A percentile compares a stretch with the other conserved stretches of the same genome.
phyloP scores from a whole-genome alignment of 2,888 invertebrate genomes.

The Andricus quercusramuli region DNA sequence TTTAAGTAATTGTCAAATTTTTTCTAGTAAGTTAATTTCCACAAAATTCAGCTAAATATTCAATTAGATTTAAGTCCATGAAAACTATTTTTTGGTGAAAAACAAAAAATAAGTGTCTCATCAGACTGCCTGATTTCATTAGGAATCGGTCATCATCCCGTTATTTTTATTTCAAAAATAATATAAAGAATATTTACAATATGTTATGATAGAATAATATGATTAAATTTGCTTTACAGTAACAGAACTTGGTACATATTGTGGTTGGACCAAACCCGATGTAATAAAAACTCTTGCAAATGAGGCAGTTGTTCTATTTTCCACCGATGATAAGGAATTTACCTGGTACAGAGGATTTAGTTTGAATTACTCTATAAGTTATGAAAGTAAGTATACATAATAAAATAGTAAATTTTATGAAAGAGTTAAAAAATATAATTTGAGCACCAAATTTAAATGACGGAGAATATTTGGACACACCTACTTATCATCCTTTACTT shows the following conservation, averaged over 20 bases:
- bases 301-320: conserved; percentile 81
- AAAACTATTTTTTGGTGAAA: too few species aligned
- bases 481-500: not conserved
- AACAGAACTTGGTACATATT: conserved; percentile 72
- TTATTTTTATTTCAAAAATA: not conserved
- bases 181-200: not conserved
- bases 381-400: conserved; percentile 77
- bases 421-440: not conserved
- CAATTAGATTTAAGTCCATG: too few species aligned
- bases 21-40: too few species aligned
- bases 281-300: conserved; percentile 79
- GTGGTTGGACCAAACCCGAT: conserved; percentile 76
- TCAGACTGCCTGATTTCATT: too few species aligned
- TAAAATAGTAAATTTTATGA: conserved; percentile 66
- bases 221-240: conserved; percentile 47
- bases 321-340: conserved; percentile 76
- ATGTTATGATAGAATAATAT: not conserved
- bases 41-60: too few species aligned
- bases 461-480: not conserved
- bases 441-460: too few species aligned
- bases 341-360: conserved; percentile 81
- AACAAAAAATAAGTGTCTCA: too few species aligned
- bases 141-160: too few species aligned
- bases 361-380: conserved; percentile 82
- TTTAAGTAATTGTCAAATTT: too few species aligned